Conservation (phyloP, 2,888 invertebrate genomes). For the Eurois occulta region DNA sequence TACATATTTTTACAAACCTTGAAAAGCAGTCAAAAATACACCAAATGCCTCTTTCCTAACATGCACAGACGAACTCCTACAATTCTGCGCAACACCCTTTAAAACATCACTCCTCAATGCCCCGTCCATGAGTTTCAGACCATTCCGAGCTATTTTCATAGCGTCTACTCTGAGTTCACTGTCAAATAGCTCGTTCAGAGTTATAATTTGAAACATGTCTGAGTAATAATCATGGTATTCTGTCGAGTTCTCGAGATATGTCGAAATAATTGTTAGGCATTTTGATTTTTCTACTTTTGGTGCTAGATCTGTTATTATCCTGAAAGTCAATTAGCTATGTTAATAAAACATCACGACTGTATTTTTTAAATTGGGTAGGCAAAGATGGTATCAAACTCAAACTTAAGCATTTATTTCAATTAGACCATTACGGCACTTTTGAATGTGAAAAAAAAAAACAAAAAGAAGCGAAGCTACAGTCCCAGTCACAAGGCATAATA, state of each 20-base stretch:
- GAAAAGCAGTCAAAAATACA: conserved; percentile 55
- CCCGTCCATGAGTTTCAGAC: conserved; percentile 45
- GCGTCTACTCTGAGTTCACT: conserved; percentile 51
- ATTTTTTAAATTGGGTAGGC: neutral
- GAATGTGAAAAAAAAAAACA: no score
- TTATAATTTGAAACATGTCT: conserved; percentile 69
- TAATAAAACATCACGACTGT: neutral
- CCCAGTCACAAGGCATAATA: no score
- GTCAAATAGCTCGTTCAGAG: conserved; percentile 38
- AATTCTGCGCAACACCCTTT: conserved; percentile 26
- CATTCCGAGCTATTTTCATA: conserved; percentile 52
- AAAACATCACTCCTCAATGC: conserved; percentile 37
- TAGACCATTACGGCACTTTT: no score
- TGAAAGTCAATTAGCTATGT: conserved; percentile 30
- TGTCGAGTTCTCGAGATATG: conserved; percentile 63
- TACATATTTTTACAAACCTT: conserved; percentile 39
- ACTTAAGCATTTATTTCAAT: no score
- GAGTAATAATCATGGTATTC: conserved; percentile 42
- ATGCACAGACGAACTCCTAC: conserved; percentile 32
- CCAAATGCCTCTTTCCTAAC: conserved; percentile 52
- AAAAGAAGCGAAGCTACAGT: no score
- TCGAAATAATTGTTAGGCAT: conserved; percentile 76
- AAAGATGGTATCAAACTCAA: neutral
- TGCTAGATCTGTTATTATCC: conserved; percentile 57
- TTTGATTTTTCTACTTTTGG: conserved; percentile 73